Evolutionary conservation across 1,140 invertebrate genomes (phyloP), one percentile per base, ranked within the genome.

Genomic region (Drosophila gunungcola): DNA sequence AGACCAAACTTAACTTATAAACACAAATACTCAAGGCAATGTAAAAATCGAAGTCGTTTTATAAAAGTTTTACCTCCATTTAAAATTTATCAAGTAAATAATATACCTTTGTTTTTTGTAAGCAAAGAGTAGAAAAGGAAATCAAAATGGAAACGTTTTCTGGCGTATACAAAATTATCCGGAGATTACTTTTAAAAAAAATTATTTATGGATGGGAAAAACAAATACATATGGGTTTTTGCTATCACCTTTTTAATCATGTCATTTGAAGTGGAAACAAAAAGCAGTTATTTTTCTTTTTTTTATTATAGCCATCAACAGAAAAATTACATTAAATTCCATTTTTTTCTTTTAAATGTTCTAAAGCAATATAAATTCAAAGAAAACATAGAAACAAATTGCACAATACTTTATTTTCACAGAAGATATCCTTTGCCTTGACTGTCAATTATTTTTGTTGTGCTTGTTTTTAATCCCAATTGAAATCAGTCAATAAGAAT

Each of bases 71-170:
- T n/a, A n/a, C n/a, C n/a, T 21, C 16, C 16, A 21, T 21, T 21
- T 21, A 21, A 0, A 21, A 21, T 21, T 21, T 21, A 21, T 21
- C 16, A 21, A 21, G 16, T 21, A 21, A 12, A 25, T 2, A 7
- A 6, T 10, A 27, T 16, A 4, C n/a, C 25, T 2, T 11, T 27
- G 10, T 43, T 16, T 6, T 9, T 3, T 9, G 3, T 9, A 12
- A 5, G 0, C 21, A 11, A n/a, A 5, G 16, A 43, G 63, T 67
- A 48, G 9, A 34, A n/a, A 27, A 61, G 1, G 10, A 49, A 61
- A 62, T 42, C 43, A 62, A 41, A 48, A 49, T 46, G 58, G 13
- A 42, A 67, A 63, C 63, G 45, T 21, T 63, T 36, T 52, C 29
- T n/a, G 3, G 21, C 16, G 36, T 43, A 52, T 34, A 43, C 42